These are phyloP conservation scores for Nothocercus julius DNA, from an alignment of 2,113 vertebrate genomes.

Conservation along the genomic window DNA sequence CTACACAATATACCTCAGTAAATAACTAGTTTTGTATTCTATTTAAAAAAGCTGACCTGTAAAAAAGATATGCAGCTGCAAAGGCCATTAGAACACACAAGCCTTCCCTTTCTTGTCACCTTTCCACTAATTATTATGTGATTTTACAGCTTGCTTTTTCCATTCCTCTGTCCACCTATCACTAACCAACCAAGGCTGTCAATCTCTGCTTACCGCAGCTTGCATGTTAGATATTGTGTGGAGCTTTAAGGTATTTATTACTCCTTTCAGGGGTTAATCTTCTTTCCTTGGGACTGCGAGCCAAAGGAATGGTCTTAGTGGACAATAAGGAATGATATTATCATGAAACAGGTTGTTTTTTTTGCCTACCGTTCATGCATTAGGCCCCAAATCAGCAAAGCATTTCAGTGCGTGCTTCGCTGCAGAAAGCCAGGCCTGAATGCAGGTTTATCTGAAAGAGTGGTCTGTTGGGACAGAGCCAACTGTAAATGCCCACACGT, in stretches of 20 bases:
- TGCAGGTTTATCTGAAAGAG: neutral
- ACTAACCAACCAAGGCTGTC: neutral
- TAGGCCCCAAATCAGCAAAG: neutral
- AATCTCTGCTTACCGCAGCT: neutral
- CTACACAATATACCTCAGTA: neutral
- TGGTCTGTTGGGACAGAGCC: neutral
- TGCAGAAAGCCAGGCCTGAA: neutral
- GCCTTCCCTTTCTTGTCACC: neutral
- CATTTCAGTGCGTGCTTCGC: neutral
- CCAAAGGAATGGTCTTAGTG: neutral
- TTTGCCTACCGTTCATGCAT: neutral
- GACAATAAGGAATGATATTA: neutral
- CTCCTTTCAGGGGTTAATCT: neutral
- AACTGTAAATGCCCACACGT: neutral
- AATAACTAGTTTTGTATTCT: neutral
- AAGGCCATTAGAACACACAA: neutral
- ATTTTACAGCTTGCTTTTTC: neutral
- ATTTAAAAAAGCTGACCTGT: neutral
- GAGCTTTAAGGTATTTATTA: neutral
- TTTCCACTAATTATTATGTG: neutral
- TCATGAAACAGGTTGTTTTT: neutral
- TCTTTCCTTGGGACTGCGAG: neutral
- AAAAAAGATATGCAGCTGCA: neutral
- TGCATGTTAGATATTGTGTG: neutral
- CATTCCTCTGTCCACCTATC: neutral